These are phyloP conservation scores for Escarpia spicata DNA, from an alignment of 2,888 invertebrate genomes.

Conservation along the genomic window DNA sequence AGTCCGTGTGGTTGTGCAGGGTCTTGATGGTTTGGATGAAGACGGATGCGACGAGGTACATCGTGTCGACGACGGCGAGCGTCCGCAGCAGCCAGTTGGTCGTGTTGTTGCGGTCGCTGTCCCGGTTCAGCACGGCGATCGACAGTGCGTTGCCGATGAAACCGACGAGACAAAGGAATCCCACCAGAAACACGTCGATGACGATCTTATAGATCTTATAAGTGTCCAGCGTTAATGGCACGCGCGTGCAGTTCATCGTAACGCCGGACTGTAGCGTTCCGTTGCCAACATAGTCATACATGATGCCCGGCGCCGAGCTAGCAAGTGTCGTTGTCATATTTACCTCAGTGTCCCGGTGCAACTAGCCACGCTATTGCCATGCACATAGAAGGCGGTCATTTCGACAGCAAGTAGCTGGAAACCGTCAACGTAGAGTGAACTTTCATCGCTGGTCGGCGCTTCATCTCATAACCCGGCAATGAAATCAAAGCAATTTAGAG, in stretches of 20 bases:
- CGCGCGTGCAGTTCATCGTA: slow-evolving; percentile 22
- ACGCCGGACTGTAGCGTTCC: slow-evolving; percentile 41
- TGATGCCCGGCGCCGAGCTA: not conserved
- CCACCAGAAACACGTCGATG: slow-evolving; percentile 41
- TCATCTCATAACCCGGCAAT: slow-evolving; percentile 1
- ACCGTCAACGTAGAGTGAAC: not conserved
- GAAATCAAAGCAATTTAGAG: slow-evolving; percentile 3
- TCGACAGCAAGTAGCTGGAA: not conserved
- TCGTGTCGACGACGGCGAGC: slow-evolving; percentile 41
- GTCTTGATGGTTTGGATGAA: slow-evolving; percentile 41
- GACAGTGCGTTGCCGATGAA: slow-evolving; percentile 41
- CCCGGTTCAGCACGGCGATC: slow-evolving; percentile 39
- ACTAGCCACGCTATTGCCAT: not conserved
- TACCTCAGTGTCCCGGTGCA: not conserved
- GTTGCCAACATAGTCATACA: not conserved
- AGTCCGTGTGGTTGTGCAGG: slow-evolving; percentile 37
- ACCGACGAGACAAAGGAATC: slow-evolving; percentile 40
- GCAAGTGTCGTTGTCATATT: not conserved
- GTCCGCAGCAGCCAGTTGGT: slow-evolving; percentile 43
- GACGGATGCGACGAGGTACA: slow-evolving; percentile 43
- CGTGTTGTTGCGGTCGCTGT: slow-evolving; percentile 39
- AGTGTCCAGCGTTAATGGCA: not conserved
- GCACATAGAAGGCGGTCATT: not conserved
- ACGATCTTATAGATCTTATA: slow-evolving; percentile 28
- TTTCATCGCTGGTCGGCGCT: not conserved